Evolutionary conservation across 1,140 invertebrate species (phyloP), one percentile per base, ranked within the genome.

Genomic region (Oreohelix idahoensis): DNA sequence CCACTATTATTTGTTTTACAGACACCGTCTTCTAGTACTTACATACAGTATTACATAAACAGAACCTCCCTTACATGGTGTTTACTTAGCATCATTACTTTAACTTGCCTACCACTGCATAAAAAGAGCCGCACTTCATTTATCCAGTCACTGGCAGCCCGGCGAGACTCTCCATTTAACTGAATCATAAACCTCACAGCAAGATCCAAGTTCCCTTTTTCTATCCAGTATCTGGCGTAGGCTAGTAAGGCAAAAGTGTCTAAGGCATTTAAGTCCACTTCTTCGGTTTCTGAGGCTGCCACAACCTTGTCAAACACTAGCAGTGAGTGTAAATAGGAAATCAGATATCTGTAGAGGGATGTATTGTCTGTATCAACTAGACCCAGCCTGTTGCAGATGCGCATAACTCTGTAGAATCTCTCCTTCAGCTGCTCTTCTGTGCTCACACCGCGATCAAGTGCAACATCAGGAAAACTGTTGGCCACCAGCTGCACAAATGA

Each of bases 161-260:
- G 94, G 15, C 96, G 94, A 0, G 98, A 94, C 36, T 96, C 96
- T 32, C 98, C 98, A 88, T 95, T 94, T 36, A 99, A 92, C 63
- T 98, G 94, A 90, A 97, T 98, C 94, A 98, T 96, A 92, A 98
- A 98, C 76, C 96, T 95, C 0, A 99, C 92, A 0, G 97, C 96
- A 91, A 96, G 95, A 73, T 95, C 94, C 69, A 98, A 94, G 88
- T 99, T 95, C 35, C 96, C 96, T 86, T 96, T 95, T 87, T 98
- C 96, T 83, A 99, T 83, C 87, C 87, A 91, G 86, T 93, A 97
- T 95, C 96, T 95, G 1, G 97, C 97, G 91, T 97, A 94, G 84
- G 96, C 95, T 36, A 99, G 94, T 83, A 99, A 96, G 81, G 97
- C 96, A 92, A 96, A 97, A 4, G 96, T 98, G 91, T 96, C 95